Base-by-base conservation (phyloP, 2,113 vertebrate species). In the Callocephalon fimbriatum region DNA sequence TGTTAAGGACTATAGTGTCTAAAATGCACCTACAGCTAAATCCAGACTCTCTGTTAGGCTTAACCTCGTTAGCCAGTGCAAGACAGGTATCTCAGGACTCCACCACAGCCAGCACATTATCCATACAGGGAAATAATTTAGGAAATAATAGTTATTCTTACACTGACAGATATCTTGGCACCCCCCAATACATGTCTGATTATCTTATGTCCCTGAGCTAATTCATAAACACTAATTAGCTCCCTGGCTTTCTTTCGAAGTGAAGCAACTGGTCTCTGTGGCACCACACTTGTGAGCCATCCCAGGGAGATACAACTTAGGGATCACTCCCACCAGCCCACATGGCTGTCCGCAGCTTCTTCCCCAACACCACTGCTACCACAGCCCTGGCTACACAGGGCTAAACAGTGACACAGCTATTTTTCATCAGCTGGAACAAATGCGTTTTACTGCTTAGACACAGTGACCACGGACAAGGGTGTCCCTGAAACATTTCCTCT, bases 231-330 rank as follows among this genome's bases (percentile, higher is more conserved):
- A 72, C 15, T 68, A 82, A 45, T 61, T 63, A 90, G 11, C 9
- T 86, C 53, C 63, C 37, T 9, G 3, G 19, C 31, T 89, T 89
- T 58, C 50, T 54, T 93, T 75, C 32, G 35, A 67, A 84, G 58
- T 1, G 2, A 78, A 90, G 15, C 16, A 50, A 42, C 13, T 9
- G 12, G 3, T 54, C 27, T 62, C 65, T 78, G 15, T 47, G 73
- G 29, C 73, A 71, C 32, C 1, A 4, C 65, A 22, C 31, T n/a
- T 73, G 72, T 4, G 25, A 76, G 37, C 9, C 8, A 1, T 31
- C 27, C 45, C 6, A 3, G 11, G 29, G 31, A 89, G 37, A 59
- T 21, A 48, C 31, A 63, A 16, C 11, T 42, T 0, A 0, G 18
- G n/a, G 9, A 67, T 75, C 20, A 31, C 18, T 73, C 37, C 45